phyloP scores from a whole-genome alignment of 2,113 vertebrate genomes.

The Nipponia nippon region DNA sequence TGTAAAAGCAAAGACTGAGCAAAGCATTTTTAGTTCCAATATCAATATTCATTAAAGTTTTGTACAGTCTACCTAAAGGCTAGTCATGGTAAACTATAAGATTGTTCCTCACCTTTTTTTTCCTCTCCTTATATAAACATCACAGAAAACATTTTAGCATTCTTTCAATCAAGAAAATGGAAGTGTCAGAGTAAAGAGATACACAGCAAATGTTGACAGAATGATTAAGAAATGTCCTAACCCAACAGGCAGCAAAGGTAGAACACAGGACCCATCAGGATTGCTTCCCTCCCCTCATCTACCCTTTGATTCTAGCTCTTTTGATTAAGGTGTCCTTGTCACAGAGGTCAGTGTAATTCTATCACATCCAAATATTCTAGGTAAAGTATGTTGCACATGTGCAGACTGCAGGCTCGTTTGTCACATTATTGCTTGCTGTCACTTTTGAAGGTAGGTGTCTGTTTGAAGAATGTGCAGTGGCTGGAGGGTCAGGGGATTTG shows the following conservation, averaged over 20 bases:
- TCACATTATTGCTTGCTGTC: constrained; percentile 92
- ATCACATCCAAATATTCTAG: constrained; percentile 72
- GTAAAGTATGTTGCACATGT: constrained; percentile 75
- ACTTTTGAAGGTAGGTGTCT: constrained; percentile 91
- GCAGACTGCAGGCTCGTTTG: constrained; percentile 86
- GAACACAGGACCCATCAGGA: not conserved
- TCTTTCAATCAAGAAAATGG: constrained; percentile 29
- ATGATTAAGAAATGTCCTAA: constrained; percentile 51
- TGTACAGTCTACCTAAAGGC: not conserved
- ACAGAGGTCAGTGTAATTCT: constrained; percentile 83
- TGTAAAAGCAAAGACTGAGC: not conserved
- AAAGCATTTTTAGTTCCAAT: constrained; percentile 22
- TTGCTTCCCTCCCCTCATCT: not conserved
- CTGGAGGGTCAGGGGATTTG: constrained; percentile 87
- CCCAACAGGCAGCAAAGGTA: not conserved
- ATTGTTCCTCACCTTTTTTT: not conserved
- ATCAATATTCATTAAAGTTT: constrained; percentile 55
- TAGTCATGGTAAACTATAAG: constrained; percentile 2
- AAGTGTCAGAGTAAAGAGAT: not conserved
- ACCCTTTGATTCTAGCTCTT: constrained; percentile 17
- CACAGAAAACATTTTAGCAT: not conserved
- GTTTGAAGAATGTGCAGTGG: constrained; percentile 93
- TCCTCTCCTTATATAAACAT: not conserved
- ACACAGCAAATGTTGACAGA: not conserved
- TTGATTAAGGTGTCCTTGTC: constrained; percentile 83